Base-by-base conservation (phyloP, 2,113 vertebrate genomes). In the Sylvietta virens region DNA sequence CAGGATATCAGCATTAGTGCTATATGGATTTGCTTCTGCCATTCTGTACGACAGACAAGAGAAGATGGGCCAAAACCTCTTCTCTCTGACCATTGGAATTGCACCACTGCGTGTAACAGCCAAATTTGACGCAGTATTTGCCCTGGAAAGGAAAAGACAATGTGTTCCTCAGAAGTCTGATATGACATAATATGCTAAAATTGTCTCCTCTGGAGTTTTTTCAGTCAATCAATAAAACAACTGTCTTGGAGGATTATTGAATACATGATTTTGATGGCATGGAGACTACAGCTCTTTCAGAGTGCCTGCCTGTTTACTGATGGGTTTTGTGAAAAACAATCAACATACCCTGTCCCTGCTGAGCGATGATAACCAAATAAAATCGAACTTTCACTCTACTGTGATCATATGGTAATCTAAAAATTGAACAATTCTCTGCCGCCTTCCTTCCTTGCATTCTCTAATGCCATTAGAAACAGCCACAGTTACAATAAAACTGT, bases 221-320 rank as follows among this genome's bases (percentile, higher is more conserved):
- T 82, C 50, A 58, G 57, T 88, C 79, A 58, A 81, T 77, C 67
- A 86, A n/a, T 94, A 82, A 86, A 92, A 27, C n/a, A 93, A 65
- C 6, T 15, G 24, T 86, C 86, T 39, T 48, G 47, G 19, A 77
- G 35, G 30, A 86, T 92, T 65, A 91, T 0, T 69, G 66, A 94
- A 71, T 47, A 35, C 7, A 47, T 66, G 15, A 2, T 67, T 91
- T 86, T 83, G 67, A 90, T 70, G 27, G 37, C 6, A 4, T 48
- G 17, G 42, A 84, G 33, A 44, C 22, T 47, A 33, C n/a, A 85
- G 20, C 15, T 77, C 8, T n/a, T 94, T 84, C n/a, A 47, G 37
- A 86, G 60, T 40, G 74, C 71, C n/a, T 57, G 28, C 17, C 62
- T 82, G 10, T 48, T 94, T 87, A 92, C 33, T 3, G 1, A 18